Base-by-base conservation (phyloP, 2,797 vertebrate genomes). In the Dallia pectoralis region DNA sequence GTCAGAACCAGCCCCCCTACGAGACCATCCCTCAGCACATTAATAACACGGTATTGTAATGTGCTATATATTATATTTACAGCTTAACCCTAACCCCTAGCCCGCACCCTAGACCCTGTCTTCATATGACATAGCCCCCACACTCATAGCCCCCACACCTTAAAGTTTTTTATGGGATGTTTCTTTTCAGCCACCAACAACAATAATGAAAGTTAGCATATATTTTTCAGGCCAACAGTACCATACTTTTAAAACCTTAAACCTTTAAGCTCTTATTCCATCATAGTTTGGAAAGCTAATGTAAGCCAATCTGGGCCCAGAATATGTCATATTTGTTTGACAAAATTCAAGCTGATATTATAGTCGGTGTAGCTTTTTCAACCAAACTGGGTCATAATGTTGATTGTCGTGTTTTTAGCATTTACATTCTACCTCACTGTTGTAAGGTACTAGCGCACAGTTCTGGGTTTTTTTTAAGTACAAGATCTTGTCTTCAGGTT, bases 1-100 rank as follows among this genome's bases (percentile, higher is more conserved):
- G 98, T 89, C 97, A 98, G 91, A 99, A 99, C 91, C 98, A 99
- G 89, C 98, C 98, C 0, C 98, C 97, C 0, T 99, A 98, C 0
- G 98, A 99, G 90, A 97, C 97, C 73, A 98, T 99, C 67, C 98
- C 97, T 0, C 97, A 99, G 89, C 98, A 99, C 81, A 99, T 99
- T 89, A 99, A 99, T 92, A 99, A 97, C 92, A 99, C 64, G 73
- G 61, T 73, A 47, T 59, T 77, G 61, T 18, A 29, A 29, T 63
- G 29, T 63, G 16, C 14, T n/a, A 53, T n/a, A 53, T n/a, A 22
- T 53, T 53, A 15, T 53, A 53, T 53, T n/a, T 22, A 9, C 2
- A n/a, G n/a, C 22, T n/a, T n/a, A 53, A 8, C 51, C 6, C n/a
- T 40, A 40, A 53, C n/a, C 53, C 51, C 9, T 56, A 25, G 16